phyloP scores from a whole-genome alignment of 2,113 vertebrate species.

The Girardinichthys multiradiatus region DNA sequence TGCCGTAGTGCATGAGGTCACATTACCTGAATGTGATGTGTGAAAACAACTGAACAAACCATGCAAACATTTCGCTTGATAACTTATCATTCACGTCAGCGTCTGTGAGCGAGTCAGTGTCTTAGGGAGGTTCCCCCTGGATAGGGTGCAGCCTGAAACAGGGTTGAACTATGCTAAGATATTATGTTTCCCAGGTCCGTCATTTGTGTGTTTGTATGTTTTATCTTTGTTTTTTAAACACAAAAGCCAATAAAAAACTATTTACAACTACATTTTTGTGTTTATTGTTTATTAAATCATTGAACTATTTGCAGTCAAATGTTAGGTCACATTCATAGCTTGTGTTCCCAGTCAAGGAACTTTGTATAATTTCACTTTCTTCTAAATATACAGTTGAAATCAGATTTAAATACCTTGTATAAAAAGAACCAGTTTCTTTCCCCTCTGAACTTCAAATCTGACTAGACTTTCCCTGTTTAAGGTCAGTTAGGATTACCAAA shows the following conservation, averaged over 20 bases:
- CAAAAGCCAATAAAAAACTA: slow-evolving; percentile 76
- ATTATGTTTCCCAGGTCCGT: slow-evolving; percentile 46
- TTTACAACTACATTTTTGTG: slow-evolving; percentile 41
- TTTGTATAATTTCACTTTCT: not conserved
- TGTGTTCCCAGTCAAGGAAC: not conserved
- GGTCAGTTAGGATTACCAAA: not conserved
- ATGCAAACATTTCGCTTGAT: slow-evolving; percentile 31
- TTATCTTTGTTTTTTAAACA: slow-evolving; percentile 55
- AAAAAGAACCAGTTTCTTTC: not conserved
- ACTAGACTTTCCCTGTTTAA: not conserved
- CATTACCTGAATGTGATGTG: slow-evolving; percentile 44
- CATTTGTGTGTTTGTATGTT: slow-evolving; percentile 38
- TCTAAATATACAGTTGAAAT: not conserved
- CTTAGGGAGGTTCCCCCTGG: slow-evolving; percentile 17
- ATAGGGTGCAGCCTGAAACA: slow-evolving; percentile 30
- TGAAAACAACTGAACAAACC: slow-evolving; percentile 41
- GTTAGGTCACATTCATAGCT: not conserved
- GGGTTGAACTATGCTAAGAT: slow-evolving; percentile 49
- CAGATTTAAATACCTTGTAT: not conserved
- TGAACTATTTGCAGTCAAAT: not conserved
- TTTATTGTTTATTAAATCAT: not conserved
- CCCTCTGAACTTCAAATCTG: too few relatives aligned
- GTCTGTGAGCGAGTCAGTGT: slow-evolving; percentile 34
- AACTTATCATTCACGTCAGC: slow-evolving; percentile 28
- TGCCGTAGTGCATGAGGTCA: slow-evolving; percentile 38